Evolutionary conservation across 2,797 vertebrate genomes (phyloP).

Genomic region (Gallinago stenura): DNA sequence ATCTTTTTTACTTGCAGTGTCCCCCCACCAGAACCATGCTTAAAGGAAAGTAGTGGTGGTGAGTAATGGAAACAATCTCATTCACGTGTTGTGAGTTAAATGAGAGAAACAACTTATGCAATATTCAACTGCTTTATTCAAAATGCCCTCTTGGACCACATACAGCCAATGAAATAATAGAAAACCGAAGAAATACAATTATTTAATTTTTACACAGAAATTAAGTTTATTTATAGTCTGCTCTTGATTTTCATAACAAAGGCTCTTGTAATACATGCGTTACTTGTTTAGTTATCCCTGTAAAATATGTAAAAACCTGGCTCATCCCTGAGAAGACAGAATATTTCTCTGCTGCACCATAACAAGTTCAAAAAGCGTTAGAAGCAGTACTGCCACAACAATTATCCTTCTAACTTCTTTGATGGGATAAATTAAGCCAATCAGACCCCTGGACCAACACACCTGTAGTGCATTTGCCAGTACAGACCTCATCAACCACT

Average conservation of each 20-base stretch:
- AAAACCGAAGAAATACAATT: not conserved
- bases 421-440: not conserved
- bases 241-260: not conserved
- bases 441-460: not conserved
- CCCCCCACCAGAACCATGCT: not conserved
- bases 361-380: not conserved
- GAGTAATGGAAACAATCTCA: not conserved
- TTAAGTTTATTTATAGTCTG: not conserved
- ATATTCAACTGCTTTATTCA: conserved; percentile 49
- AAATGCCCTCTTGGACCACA: conserved; percentile 8
- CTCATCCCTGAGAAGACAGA: not conserved
- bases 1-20: not conserved
- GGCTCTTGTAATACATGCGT: not conserved
- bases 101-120: conserved; percentile 27
- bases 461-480: not conserved
- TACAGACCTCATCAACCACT: not conserved
- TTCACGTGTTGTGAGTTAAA: conserved; percentile 33
- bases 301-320: not conserved
- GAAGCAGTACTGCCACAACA: not conserved
- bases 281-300: not conserved
- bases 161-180: not conserved
- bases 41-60: not conserved
- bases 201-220: conserved; percentile 22
- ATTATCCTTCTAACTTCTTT: not conserved
- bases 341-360: not conserved